Evolutionary conservation across 1,140 invertebrate species (phyloP).

Genomic region (Hylaeus anthracinus): DNA sequence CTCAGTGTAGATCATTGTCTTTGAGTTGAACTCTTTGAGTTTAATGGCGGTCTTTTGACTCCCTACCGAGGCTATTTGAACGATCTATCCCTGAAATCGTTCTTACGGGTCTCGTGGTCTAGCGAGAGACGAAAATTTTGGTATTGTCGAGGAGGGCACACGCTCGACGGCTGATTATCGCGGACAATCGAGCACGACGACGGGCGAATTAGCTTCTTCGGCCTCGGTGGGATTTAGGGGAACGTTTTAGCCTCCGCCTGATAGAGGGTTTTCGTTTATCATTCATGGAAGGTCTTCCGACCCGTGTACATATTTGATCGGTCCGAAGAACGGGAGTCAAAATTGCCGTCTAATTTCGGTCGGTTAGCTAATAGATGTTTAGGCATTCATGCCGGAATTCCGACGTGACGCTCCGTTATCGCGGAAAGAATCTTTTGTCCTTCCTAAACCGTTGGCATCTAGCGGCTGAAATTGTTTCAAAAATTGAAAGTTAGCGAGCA

Average conservation of each 20-base stretch:
- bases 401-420: neutral
- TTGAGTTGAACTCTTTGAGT: too few species aligned
- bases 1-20: too few species aligned
- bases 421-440: neutral
- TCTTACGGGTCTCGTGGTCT: neutral
- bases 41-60: too few species aligned
- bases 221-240: conserved; percentile 11
- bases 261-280: conserved; percentile 40
- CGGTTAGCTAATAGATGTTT: conserved; percentile 29
- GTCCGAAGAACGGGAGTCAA: conserved; percentile 21
- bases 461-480: neutral
- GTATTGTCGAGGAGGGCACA: neutral
- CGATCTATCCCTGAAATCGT: neutral
- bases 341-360: conserved; percentile 39
- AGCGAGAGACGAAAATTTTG: neutral
- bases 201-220: conserved; percentile 31
- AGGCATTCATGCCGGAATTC: conserved; percentile 23
- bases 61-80: neutral
- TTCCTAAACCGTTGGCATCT: neutral
- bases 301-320: conserved; percentile 42
- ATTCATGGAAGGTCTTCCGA: conserved; percentile 34
- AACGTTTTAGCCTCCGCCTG: neutral
- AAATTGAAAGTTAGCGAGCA: conserved; percentile 24
- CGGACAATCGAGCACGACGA: conserved; percentile 24
- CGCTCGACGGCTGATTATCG: conserved; percentile 15